A percentile compares a stretch with the other conserved stretches of the same genome.
Evolutionary conservation across 2,888 invertebrate species (phyloP).

Genomic region (Aethes cnicana): DNA sequence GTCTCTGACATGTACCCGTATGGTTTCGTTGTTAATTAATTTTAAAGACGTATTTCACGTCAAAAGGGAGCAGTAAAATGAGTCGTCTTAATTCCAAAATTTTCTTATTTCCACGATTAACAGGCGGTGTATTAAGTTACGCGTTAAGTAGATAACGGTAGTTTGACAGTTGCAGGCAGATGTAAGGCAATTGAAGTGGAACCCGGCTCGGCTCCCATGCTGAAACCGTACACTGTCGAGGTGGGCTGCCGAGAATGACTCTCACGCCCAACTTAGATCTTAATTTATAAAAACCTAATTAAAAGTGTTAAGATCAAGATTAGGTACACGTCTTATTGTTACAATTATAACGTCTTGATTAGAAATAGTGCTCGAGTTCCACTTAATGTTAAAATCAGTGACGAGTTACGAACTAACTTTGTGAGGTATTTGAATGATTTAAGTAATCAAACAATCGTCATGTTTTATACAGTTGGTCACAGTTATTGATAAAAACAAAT

Average conservation of each 20-base stretch:
- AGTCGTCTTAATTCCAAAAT: no score
- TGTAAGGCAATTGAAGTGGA: constrained; percentile 50
- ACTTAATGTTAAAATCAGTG: no score
- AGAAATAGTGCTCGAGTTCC: no score
- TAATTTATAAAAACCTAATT: constrained; percentile 16
- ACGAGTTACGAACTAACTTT: neutral
- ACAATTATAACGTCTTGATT: constrained; percentile 8
- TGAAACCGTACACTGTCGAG: constrained; percentile 59
- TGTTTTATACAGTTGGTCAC: constrained; percentile 5
- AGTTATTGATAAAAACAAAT: constrained; percentile 22
- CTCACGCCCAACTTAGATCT: constrained; percentile 19
- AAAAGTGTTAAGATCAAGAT: constrained; percentile 18
- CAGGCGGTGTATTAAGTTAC: no score
- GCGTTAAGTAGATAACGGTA: constrained; percentile 47
- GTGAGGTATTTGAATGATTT: constrained; percentile 1
- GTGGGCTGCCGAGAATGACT: constrained; percentile 36
- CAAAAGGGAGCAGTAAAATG: no score
- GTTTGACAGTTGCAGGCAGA: constrained; percentile 46
- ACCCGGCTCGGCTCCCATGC: constrained; percentile 56
- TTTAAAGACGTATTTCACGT: no score
- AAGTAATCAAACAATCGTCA: no score
- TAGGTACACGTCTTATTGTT: constrained; percentile 10
- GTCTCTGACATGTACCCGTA: no score
- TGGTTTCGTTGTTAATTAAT: no score
- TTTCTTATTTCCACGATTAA: no score